Base-by-base conservation (phyloP, 1,140 invertebrate species). In the Mercenaria mercenaria region DNA sequence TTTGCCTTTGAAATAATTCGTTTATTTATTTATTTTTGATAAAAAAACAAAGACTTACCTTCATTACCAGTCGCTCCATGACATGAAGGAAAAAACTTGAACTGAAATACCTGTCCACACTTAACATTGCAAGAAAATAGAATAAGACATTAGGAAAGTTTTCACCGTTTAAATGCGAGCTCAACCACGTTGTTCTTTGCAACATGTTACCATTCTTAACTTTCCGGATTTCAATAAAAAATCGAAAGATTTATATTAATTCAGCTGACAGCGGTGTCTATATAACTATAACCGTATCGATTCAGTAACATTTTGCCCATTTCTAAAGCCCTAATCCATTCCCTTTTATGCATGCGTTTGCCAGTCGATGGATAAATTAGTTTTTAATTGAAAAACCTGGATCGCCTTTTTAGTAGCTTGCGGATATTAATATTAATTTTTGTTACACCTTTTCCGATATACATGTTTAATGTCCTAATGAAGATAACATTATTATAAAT, bases 301-400 rank as follows among this genome's bases (percentile, higher is more conserved):
- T 72, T 72, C 37, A 41, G 67, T 72, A 72, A 79, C 74, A 50
- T 56, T 50, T 34, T 79, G 74, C 50, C 43, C n/a, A 50, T 79
- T 56, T 79, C 74, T 50, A 79, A 52, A 47, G 41, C 23, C 41
- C 20, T 79, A 79, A 79, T 79, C 50, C 74, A 4, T n/a, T 2
- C 43, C 15, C 10, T 79, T 79, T 79, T 39, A 79, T 79, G 47
- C 50, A 47, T 26, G 50, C 41, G 76, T 52, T 56, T 6, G 10
- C 1, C 76, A 34, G 47, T 79, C 76, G 76, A 79, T 47, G 76
- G 43, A 52, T 52, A 79, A 79, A 79, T 56, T 50, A 79, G 50
- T 79, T 79, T 56, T 52, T 79, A 79, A 79, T 79, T 79, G 76
- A 52, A 79, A 76, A 67, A 39, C n/a, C n/a, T 67, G 67, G 26